Conservation (phyloP, 1,140 invertebrate genomes). For the Magallana ariakensis region DNA sequence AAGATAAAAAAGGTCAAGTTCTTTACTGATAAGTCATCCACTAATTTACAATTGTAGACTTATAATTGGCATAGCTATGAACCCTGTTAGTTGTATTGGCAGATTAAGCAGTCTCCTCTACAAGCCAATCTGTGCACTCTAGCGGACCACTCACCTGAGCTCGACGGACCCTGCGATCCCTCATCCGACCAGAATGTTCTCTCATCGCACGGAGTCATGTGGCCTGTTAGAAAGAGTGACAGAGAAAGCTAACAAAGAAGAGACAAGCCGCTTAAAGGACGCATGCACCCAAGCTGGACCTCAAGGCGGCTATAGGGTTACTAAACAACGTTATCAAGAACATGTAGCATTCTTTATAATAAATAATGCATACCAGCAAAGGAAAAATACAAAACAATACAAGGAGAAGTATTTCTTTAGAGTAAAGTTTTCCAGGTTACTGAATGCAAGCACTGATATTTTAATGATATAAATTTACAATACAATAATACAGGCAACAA, state of each 20-base stretch:
- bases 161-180: neutral
- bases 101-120: too few species aligned
- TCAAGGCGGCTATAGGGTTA: neutral
- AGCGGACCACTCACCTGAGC: neutral
- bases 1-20: too few species aligned
- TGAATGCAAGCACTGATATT: neutral
- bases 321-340: neutral
- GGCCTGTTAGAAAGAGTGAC: neutral
- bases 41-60: too few species aligned
- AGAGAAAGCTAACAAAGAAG: slow-evolving; percentile 2
- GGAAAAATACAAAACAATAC: too few species aligned
- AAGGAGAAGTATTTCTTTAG: too few species aligned
- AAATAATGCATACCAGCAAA: neutral
- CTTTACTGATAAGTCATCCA: too few species aligned
- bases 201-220: slow-evolving; percentile 2
- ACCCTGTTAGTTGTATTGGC: too few species aligned
- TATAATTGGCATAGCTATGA: too few species aligned
- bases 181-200: slow-evolving; percentile 25
- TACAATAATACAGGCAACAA: neutral
- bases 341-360: neutral
- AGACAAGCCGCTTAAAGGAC: neutral
- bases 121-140: too few species aligned
- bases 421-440: neutral
- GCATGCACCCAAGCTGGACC: neutral
- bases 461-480: neutral